Percentiles rank a stretch among this genome's conserved stretches.
Conservation (phyloP, 2,113 vertebrate species). For the Thermophis baileyi region DNA sequence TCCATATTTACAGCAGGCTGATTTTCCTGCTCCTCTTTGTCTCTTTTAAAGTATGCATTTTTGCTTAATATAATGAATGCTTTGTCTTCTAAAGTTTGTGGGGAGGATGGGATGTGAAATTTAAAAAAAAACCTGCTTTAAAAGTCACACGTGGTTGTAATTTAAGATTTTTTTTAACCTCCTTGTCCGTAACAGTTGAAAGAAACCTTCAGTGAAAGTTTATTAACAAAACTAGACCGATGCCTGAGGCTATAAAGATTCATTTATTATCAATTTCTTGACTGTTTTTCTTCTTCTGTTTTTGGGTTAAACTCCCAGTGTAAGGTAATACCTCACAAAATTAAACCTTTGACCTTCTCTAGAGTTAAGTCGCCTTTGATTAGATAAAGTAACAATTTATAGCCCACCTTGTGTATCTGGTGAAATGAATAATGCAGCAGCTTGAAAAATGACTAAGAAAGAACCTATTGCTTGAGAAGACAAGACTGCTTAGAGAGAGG, state of each 20-base stretch:
- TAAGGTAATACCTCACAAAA: conserved; percentile 87
- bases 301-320: conserved; percentile 80
- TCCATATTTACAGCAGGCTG: conserved; percentile 50
- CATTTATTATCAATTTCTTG: conserved; percentile 84
- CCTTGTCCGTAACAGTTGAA: conserved; percentile 84
- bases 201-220: conserved; percentile 86
- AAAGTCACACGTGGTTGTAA: conserved; percentile 87
- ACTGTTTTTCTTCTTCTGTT: conserved; percentile 84
- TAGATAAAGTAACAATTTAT: conserved; percentile 86
- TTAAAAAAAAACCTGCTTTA: conserved; percentile 80
- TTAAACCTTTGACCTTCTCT: conserved; percentile 84
- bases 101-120: conserved; percentile 68
- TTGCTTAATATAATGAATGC: conserved; percentile 77
- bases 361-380: conserved; percentile 83
- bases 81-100: conserved; percentile 48
- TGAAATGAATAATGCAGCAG: conserved; percentile 81
- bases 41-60: conserved; percentile 76
- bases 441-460: conserved; percentile 67
- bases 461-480: conserved; percentile 77
- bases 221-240: conserved; percentile 86
- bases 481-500: conserved; percentile 64
- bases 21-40: conserved; percentile 69
- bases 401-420: conserved; percentile 78
- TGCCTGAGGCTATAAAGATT: conserved; percentile 81
- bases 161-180: conserved; percentile 77